Conservation (phyloP, 2,113 vertebrate genomes). For the Gadus macrocephalus region DNA sequence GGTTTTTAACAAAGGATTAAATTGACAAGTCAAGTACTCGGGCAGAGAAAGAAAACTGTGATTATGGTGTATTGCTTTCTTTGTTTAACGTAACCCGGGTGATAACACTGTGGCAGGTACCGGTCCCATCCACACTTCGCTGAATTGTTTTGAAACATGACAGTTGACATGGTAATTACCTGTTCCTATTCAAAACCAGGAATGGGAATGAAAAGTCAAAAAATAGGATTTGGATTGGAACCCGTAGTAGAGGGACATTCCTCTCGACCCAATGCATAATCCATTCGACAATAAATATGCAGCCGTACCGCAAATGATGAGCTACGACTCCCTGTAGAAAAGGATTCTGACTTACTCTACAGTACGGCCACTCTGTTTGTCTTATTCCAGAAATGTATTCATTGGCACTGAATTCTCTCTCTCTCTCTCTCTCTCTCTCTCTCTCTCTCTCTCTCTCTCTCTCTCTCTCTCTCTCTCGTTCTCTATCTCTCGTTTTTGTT, state of each 20-base stretch:
- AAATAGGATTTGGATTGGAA: neutral
- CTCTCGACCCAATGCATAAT: neutral
- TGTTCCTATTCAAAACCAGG: too few relatives aligned
- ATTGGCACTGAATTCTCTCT: neutral
- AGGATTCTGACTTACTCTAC: neutral
- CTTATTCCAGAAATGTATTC: neutral
- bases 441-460: neutral
- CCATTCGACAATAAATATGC: neutral
- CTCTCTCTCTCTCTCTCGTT: neutral
- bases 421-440: neutral
- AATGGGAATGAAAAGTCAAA: neutral
- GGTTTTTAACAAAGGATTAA: too few relatives aligned
- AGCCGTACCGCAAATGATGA: constrained; percentile 3
- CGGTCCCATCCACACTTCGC: neutral
- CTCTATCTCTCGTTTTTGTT: neutral
- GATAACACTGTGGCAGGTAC: too few relatives aligned
- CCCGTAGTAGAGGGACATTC: neutral
- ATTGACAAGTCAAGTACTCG: too few relatives aligned
- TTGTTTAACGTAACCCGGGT: too few relatives aligned
- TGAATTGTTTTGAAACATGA: neutral
- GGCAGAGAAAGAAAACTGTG: too few relatives aligned
- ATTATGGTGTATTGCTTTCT: too few relatives aligned
- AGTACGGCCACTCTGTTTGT: neutral
- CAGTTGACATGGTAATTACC: neutral
- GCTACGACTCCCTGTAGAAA: constrained; percentile 11